phyloP scores from a whole-genome alignment of 2,888 invertebrate genomes.

The Polydrusus cervinus region DNA sequence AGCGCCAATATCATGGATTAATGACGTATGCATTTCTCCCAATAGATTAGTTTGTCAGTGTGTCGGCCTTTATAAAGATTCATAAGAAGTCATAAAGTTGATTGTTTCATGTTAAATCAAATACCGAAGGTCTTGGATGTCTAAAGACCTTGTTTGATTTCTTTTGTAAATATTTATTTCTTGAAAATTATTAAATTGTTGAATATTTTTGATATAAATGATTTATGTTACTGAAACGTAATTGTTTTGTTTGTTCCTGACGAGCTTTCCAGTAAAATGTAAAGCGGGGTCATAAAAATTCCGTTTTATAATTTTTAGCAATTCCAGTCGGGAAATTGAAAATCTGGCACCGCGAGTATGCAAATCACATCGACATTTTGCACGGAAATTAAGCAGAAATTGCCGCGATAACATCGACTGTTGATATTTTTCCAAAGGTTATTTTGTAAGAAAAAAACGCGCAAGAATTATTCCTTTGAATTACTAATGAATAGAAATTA shows the following conservation, averaged over 20 bases:
- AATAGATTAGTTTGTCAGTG: too few relatives aligned
- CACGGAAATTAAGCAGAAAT: constrained; percentile 55
- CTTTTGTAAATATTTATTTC: too few relatives aligned
- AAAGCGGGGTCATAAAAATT: constrained; percentile 12
- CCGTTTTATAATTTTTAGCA: constrained; percentile 29
- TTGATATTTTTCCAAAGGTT: constrained; percentile 54
- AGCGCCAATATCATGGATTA: too few relatives aligned
- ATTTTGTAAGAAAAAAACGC: constrained; percentile 34
- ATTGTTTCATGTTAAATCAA: too few relatives aligned
- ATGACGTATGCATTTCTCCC: too few relatives aligned
- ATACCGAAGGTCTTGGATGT: too few relatives aligned
- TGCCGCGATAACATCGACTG: constrained; percentile 54
- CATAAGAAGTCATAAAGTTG: too few relatives aligned
- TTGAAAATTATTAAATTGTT: neutral
- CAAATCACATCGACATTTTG: constrained; percentile 53
- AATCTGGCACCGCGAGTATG: constrained; percentile 52
- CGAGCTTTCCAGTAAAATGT: constrained; percentile 7
- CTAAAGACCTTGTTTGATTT: neutral
- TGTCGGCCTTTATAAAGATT: too few relatives aligned
- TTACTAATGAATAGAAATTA: neutral
- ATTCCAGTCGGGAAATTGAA: constrained; percentile 54
- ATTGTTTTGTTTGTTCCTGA: neutral
- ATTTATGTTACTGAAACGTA: neutral
- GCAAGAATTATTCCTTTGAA: neutral
- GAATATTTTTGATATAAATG: neutral